Percentiles rank a stretch among this genome's conserved stretches.
These are phyloP conservation scores for Tridacna gigas DNA, from an alignment of 2,888 invertebrate genomes.

Conservation along the genomic window DNA sequence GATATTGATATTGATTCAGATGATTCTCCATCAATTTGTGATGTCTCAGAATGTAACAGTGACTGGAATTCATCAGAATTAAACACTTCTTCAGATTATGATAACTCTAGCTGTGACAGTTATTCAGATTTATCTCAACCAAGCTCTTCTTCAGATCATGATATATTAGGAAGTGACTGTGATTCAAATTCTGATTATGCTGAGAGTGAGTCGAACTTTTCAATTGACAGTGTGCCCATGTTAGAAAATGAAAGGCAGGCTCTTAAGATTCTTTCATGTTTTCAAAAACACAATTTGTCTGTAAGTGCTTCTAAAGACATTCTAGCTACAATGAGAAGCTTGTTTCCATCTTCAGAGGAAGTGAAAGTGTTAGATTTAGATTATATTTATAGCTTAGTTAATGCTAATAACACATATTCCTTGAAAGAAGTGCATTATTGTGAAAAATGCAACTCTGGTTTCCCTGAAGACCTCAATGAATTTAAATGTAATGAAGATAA, in stretches of 20 bases:
- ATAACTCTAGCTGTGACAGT: constrained; percentile 18
- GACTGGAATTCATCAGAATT: constrained; percentile 23
- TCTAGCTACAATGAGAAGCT: too few species aligned
- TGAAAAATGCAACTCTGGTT: constrained; percentile 6
- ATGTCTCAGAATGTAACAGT: constrained; percentile 18
- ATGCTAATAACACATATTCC: too few species aligned
- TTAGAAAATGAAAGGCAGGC: constrained; percentile 2
- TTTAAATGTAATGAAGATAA: constrained; percentile 25
- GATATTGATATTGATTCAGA: background rate
- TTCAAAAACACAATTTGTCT: background rate
- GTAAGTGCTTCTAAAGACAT: too few species aligned
- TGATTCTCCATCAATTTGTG: background rate
- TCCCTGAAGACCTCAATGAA: constrained; percentile 37
- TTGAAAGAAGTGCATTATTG: constrained; percentile 33
- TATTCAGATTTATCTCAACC: background rate
- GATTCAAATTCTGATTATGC: constrained; percentile 9
- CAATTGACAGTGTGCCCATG: background rate
- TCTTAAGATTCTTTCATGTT: background rate
- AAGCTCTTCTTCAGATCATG: constrained; percentile 2
- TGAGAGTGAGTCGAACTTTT: constrained; percentile 6
- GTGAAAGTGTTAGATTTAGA: too few species aligned
- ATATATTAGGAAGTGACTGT: background rate
- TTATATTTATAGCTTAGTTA: too few species aligned
- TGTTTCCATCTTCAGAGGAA: too few species aligned
- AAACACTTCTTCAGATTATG: constrained; percentile 27